Evolutionary conservation across 2,888 invertebrate species (phyloP).

Genomic region (Clistopyga incitator): DNA sequence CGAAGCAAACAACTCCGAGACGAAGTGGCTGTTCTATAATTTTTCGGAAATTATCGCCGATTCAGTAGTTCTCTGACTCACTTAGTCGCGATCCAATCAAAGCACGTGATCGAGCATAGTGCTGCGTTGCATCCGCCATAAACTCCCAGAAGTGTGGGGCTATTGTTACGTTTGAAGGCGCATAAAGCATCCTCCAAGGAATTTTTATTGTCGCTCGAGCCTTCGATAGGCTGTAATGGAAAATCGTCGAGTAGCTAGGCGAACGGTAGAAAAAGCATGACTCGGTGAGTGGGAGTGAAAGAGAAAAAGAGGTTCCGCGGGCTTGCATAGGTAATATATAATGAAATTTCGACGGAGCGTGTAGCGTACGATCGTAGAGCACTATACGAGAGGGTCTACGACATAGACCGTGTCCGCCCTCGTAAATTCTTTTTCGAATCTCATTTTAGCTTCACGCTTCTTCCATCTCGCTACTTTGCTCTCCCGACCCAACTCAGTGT

Average conservation of each 20-base stretch:
- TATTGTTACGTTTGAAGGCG: constrained; percentile 13
- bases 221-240: constrained; percentile 51
- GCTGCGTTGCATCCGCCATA: not conserved
- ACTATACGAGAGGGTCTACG: constrained; percentile 17
- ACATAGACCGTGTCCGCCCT: constrained; percentile 41
- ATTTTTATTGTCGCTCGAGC: constrained; percentile 66
- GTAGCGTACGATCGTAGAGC: constrained; percentile 14
- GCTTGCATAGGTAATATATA: constrained; percentile 51
- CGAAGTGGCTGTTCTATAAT: too few relatives aligned
- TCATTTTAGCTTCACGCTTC: constrained; percentile 43
- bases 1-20: too few relatives aligned
- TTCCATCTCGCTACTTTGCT: not conserved
- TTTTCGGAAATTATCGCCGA: too few relatives aligned
- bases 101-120: not conserved
- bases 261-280: constrained; percentile 30
- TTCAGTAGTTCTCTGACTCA: not conserved
- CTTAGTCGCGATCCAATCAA: constrained; percentile 2
- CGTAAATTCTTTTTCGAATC: constrained; percentile 58
- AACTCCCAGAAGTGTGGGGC: not conserved
- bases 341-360: constrained; percentile 52
- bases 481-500: not conserved
- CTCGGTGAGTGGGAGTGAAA: not conserved
- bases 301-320: constrained; percentile 46
- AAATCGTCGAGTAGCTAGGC: constrained; percentile 56
- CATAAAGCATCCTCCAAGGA: constrained; percentile 56